Evolutionary conservation across 1,140 invertebrate species (phyloP).

Genomic region (Drosophila repleta): DNA sequence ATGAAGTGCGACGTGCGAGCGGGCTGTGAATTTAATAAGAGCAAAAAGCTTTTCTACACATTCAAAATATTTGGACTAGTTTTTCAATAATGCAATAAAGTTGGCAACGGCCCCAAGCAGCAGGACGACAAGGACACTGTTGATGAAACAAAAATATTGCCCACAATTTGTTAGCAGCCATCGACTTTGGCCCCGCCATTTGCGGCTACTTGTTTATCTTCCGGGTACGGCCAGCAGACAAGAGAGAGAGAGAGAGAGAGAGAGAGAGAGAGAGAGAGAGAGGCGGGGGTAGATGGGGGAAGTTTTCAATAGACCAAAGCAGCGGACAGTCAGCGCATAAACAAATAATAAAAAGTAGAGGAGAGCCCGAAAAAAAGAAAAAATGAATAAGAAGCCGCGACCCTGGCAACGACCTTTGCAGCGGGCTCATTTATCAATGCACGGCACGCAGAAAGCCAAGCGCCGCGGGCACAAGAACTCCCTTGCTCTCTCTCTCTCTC

Average conservation of each 20-base stretch:
- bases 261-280: slow-evolving; percentile 2
- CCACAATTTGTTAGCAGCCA: slow-evolving; percentile 76
- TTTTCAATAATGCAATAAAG: slow-evolving; percentile 83
- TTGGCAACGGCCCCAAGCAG: slow-evolving; percentile 58
- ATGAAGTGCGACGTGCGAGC: slow-evolving; percentile 7
- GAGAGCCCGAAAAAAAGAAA: slow-evolving; percentile 12
- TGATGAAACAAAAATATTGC: slow-evolving; percentile 81
- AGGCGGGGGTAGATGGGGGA: not conserved
- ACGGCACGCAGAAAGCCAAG: slow-evolving; percentile 56
- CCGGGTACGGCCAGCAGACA: slow-evolving; percentile 16
- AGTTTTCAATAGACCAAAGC: slow-evolving; percentile 76
- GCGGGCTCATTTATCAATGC: slow-evolving; percentile 70
- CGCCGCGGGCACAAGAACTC: slow-evolving; percentile 33
- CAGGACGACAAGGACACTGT: slow-evolving; percentile 54
- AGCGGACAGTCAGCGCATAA: slow-evolving; percentile 61
- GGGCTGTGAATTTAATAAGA: slow-evolving; percentile 65
- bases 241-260: not conserved
- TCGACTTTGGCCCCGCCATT: slow-evolving; percentile 52
- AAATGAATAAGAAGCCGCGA: slow-evolving; percentile 44
- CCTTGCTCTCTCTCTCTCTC: not conserved
- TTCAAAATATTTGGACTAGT: slow-evolving; percentile 83
- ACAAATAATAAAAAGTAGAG: slow-evolving; percentile 69
- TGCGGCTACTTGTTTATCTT: slow-evolving; percentile 78
- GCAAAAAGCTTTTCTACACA: slow-evolving; percentile 73
- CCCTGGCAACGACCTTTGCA: slow-evolving; percentile 77